Conservation (phyloP, 2,888 invertebrate genomes). For the Chymomyza fuscimana region DNA sequence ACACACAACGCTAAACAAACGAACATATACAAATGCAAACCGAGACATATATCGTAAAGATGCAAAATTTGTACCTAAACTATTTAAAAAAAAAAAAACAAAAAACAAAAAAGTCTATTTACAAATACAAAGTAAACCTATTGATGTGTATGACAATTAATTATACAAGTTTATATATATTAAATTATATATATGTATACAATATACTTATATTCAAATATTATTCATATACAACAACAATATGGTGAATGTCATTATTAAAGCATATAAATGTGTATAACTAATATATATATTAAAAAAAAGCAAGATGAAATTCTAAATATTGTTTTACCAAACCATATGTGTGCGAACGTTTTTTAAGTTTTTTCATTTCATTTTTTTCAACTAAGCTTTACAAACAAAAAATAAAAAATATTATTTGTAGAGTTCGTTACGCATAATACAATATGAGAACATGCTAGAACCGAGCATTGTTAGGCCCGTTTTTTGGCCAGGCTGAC, state of each 20-base stretch:
- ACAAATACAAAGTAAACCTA: constrained; percentile 32
- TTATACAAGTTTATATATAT: constrained; percentile 57
- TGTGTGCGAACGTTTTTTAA: constrained; percentile 39
- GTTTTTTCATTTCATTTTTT: neutral
- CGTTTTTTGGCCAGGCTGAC: neutral
- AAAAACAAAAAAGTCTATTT: constrained; percentile 11
- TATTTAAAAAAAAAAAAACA: constrained; percentile 42
- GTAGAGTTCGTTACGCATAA: neutral
- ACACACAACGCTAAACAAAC: constrained; percentile 18
- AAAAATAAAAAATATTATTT: neutral
- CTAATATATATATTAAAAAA: neutral
- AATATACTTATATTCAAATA: constrained; percentile 33
- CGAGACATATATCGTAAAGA: constrained; percentile 34
- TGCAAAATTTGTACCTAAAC: constrained; percentile 65
- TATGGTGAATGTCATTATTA: constrained; percentile 55
- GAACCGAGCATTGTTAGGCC: neutral
- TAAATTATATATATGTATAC: constrained; percentile 40
- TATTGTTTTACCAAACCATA: constrained; percentile 68
- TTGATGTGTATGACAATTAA: constrained; percentile 72
- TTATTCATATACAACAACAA: constrained; percentile 49
- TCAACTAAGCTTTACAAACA: neutral
- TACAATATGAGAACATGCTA: constrained; percentile 1
- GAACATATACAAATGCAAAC: constrained; percentile 43
- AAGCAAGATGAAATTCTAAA: constrained; percentile 23
- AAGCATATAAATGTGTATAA: constrained; percentile 42